Base-by-base conservation (phyloP, 2,888 invertebrate genomes). In the Xylota segnis region DNA sequence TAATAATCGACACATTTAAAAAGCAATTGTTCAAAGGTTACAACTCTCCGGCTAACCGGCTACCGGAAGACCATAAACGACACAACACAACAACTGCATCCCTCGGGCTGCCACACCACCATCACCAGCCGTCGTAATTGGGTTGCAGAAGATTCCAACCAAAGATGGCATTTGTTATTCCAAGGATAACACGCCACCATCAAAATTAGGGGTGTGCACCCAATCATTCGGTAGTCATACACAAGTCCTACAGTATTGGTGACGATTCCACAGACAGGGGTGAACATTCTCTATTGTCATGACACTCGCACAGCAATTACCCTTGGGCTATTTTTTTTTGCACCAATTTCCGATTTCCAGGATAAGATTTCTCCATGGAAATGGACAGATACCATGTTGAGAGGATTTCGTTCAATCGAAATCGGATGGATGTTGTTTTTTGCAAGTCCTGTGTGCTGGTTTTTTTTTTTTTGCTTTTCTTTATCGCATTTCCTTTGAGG, bases 281-380 rank as follows among this genome's bases (percentile, higher is more conserved):
- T 29, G 59, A 63, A 45, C 27, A 50, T 61, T 79, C 63, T 88
- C 88, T 88, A 88, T 88, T 88, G 88, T 88, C 87, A 81, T 88
- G 87, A 87, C 88, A 87, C 83, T 87, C 76, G 77, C 87, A 84
- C 70, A 84, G 88, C 87, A 88, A 88, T 88, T 88, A 88, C 88
- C 88, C 88, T 77, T n/a, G 54, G 87, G 88, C 74, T 78, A 83
- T 87, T 87, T 79, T 72, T 23, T 23, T 23, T 79, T 68, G 50
- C 40, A 50, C 70, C 59, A n/a, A n/a, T n/a, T n/a, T 9, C 10
- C 16, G 14, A 12, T 12, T 5, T 10, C 5, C 58, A 63, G 84
- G 82, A 23, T 23, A 79, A 77, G 61, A 56, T 56, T 66, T 40
- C 34, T 7, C 18, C 52, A 23, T 65, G 47, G 65, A 29, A 63